phyloP scores from a whole-genome alignment of 2,113 vertebrate species.

The Cheirogaleus medius region DNA sequence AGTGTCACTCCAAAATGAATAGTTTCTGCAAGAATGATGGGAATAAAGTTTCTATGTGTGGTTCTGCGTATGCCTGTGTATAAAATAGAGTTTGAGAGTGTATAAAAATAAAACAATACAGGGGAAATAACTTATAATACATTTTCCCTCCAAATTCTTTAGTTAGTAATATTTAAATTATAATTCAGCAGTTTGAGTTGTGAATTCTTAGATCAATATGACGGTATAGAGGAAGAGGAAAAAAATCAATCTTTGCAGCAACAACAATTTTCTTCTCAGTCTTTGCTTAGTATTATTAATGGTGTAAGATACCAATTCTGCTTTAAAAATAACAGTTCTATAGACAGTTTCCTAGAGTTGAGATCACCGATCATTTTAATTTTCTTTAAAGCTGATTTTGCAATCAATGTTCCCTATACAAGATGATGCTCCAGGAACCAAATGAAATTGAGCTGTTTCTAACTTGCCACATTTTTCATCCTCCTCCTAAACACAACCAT shows the following conservation, averaged over 20 bases:
- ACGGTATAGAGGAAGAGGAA: constrained; percentile 65
- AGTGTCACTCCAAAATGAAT: not conserved
- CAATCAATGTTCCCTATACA: constrained; percentile 52
- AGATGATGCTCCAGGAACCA: constrained; percentile 46
- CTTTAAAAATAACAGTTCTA: constrained; percentile 71
- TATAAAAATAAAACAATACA: constrained; percentile 55
- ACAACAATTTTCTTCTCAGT: constrained; percentile 57
- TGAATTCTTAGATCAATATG: constrained; percentile 59
- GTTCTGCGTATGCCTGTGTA: not conserved
- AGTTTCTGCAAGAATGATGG: not conserved
- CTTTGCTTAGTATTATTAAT: constrained; percentile 59
- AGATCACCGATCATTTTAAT: constrained; percentile 66
- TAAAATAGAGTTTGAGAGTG: not conserved
- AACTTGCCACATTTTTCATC: not conserved
- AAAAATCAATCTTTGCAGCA: constrained; percentile 63
- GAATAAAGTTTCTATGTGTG: not conserved
- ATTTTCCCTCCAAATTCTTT: not conserved
- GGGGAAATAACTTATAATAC: not conserved
- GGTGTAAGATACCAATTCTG: constrained; percentile 65
- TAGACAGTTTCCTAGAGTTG: constrained; percentile 45
- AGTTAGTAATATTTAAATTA: constrained; percentile 68
- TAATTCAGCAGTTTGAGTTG: constrained; percentile 4
- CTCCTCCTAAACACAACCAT: not conserved
- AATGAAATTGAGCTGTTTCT: constrained; percentile 36
- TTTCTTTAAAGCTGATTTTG: constrained; percentile 64